phyloP scores from a whole-genome alignment of 35 echinoderm and acorn worm genomes.

The Apostichopus parvimensis region DNA sequence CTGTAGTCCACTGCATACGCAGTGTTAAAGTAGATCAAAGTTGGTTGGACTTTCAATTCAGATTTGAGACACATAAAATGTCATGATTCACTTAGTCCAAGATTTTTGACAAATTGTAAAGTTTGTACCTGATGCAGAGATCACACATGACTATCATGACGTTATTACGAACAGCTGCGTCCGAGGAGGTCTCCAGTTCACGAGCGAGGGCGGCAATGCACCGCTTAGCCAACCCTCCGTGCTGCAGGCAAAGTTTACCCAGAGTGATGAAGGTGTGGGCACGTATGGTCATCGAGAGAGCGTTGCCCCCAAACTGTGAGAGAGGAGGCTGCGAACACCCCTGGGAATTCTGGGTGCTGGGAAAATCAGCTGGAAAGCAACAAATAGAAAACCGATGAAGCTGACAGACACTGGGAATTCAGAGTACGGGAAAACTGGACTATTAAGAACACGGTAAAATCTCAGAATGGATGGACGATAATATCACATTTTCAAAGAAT shows the following conservation, averaged over 20 bases:
- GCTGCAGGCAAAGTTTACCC: conserved; percentile 89
- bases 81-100: too few species aligned
- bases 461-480: too few species aligned
- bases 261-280: conserved; percentile 87
- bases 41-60: too few species aligned
- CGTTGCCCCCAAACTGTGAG: conserved; percentile 76
- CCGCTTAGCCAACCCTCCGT: conserved; percentile 89
- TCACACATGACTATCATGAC: conserved; percentile 96
- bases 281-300: conserved; percentile 75
- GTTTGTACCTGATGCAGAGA: conserved; percentile 78
- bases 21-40: too few species aligned
- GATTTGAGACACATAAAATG: too few species aligned
- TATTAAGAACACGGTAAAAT: too few species aligned
- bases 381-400: too few species aligned
- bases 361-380: conserved; percentile 30
- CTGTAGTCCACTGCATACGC: too few species aligned
- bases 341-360: conserved; percentile 57
- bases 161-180: conserved; percentile 81
- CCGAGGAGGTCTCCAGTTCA: conserved; percentile 82
- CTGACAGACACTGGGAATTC: too few species aligned
- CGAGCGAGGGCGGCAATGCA: conserved; percentile 83
- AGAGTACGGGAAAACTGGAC: too few species aligned
- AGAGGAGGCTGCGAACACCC: conserved; percentile 68
- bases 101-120: too few species aligned
- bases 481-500: too few species aligned